phyloP scores from a whole-genome alignment of 2,113 vertebrate species.

The Rattus norvegicus region DNA sequence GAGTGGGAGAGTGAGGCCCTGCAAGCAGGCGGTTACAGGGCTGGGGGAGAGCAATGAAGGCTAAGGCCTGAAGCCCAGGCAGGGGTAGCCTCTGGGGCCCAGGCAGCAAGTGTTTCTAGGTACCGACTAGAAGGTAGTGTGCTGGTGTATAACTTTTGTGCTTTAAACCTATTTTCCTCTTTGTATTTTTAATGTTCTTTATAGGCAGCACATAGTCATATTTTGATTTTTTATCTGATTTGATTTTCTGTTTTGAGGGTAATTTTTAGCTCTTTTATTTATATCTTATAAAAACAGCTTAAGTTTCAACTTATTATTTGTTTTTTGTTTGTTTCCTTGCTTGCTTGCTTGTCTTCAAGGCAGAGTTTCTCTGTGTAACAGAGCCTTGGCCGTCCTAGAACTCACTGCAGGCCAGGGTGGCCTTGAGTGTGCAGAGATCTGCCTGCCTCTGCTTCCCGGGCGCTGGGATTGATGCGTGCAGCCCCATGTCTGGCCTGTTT shows the following conservation, averaged over 20 bases:
- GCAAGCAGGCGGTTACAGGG: not conserved
- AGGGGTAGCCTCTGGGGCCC: not conserved
- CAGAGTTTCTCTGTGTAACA: not conserved
- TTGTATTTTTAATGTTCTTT: not conserved
- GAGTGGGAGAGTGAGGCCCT: not conserved
- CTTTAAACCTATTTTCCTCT: constrained; percentile 2
- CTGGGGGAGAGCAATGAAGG: not conserved
- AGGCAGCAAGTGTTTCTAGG: not conserved
- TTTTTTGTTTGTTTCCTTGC: not conserved
- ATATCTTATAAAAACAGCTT: not conserved
- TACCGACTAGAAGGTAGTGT: not conserved
- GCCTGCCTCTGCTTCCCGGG: too few species aligned
- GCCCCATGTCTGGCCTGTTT: not conserved
- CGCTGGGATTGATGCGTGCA: not conserved
- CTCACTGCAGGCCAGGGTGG: not conserved
- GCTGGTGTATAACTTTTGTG: not conserved
- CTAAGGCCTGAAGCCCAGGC: not conserved
- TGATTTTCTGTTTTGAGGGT: not conserved
- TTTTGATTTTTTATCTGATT: not conserved
- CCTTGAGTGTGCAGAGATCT: not conserved
- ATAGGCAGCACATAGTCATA: not conserved
- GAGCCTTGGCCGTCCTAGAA: not conserved
- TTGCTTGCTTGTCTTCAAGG: too few species aligned
- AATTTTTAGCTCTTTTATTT: not conserved
- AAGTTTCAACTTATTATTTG: not conserved